Evolutionary conservation across 2,888 invertebrate genomes (phyloP), one percentile per base, ranked within the genome.

Genomic region (Diachrysia chrysitis): DNA sequence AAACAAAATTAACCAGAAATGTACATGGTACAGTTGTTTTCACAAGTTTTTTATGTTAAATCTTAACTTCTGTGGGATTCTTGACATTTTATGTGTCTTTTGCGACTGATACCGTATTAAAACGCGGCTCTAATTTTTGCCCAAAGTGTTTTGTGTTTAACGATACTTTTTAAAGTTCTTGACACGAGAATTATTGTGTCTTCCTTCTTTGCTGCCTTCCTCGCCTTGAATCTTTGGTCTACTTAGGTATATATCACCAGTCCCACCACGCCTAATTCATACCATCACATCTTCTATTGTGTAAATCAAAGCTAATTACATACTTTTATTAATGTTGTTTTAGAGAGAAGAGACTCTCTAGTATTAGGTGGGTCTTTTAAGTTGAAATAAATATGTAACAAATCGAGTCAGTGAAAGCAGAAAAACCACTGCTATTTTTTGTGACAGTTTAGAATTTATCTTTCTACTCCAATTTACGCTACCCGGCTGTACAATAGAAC

Each of bases 11-110:
- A 71, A 69, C 63, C 60, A 66, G 69, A 56, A 58, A 78, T 64
- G 63, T 58, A 42, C 42, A 42, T 6, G 42, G 42, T 42, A 57
- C n/a, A 71, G 72, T 59, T 62, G 54, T 63, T 59, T 64, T 51
- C 21, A 58, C 58, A 69, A 78, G 69, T 80, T 82, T 80, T 76
- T 76, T 73, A 71, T 73, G 70, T 60, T 48, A 48, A 63, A 53
- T 61, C 59, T 61, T 74, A 73, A 75, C 72, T 63, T 64, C 64
- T 71, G 71, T 58, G 60, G 57, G 25, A 69, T 59, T 77, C 61
- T 12, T 60, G 51, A 48, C 58, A 19, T 64, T 73, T 82, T 71
- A 77, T 57, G 59, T 57, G 66, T 71, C 68, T 60, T 37, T 71
- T 58, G 56, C 69, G 64, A 67, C 72, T 78, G 61, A 67, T 64